Evolutionary conservation across 2,888 invertebrate species (phyloP).

Genomic region (Temnothorax ravouxi): DNA sequence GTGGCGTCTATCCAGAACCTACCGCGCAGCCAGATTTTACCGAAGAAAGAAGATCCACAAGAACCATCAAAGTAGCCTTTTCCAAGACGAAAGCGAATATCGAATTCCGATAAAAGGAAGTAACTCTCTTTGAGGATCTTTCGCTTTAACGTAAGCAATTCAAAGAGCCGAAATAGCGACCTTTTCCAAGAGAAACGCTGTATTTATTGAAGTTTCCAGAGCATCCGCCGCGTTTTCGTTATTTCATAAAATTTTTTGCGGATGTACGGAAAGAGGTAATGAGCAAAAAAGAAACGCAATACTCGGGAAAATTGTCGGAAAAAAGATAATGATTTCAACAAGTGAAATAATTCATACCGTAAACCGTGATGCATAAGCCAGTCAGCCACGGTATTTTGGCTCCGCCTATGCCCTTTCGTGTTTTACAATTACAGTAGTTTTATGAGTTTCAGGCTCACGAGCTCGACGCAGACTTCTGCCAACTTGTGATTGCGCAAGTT

Average conservation of each 20-base stretch:
- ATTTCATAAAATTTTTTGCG: constrained; percentile 52
- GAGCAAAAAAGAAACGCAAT: constrained; percentile 16
- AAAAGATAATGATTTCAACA: constrained; percentile 75
- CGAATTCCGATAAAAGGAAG: constrained; percentile 81
- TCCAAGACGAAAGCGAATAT: constrained; percentile 77
- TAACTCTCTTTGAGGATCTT: constrained; percentile 79
- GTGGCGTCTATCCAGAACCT: constrained; percentile 56
- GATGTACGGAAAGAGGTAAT: neutral
- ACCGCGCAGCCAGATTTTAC: constrained; percentile 60
- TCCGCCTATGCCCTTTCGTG: constrained; percentile 76
- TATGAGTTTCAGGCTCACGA: constrained; percentile 81
- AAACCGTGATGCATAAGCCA: constrained; percentile 65
- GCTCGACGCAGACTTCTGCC: constrained; percentile 80
- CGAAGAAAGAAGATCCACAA: constrained; percentile 64
- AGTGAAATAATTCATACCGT: constrained; percentile 78
- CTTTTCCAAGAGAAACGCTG: constrained; percentile 59
- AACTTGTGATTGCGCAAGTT: constrained; percentile 85
- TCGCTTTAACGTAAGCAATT: constrained; percentile 77
- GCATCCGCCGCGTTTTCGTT: constrained; percentile 28
- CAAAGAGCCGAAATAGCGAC: constrained; percentile 68
- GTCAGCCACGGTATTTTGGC: constrained; percentile 65
- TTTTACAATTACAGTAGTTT: constrained; percentile 85
- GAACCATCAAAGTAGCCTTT: constrained; percentile 73
- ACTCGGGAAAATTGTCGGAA: neutral
- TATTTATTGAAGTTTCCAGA: constrained; percentile 35